These are phyloP conservation scores for Pristionchus pacificus DNA, from an alignment of 1,140 invertebrate species.

Conservation along the genomic window DNA sequence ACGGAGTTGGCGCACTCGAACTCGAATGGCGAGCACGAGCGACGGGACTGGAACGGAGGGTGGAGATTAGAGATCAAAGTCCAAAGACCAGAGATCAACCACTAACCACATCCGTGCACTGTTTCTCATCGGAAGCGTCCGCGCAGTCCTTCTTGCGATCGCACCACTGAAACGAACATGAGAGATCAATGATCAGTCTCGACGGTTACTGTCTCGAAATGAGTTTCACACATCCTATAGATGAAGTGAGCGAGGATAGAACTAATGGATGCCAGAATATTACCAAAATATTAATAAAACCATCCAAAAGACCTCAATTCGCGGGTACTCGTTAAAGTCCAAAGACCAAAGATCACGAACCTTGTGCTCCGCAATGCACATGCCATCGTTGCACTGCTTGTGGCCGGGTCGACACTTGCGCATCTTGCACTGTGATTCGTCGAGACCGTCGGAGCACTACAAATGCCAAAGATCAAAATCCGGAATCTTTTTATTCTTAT, in stretches of 20 bases:
- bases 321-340: too few relatives aligned
- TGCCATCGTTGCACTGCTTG: constrained; percentile 51
- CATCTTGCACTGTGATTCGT: constrained; percentile 51
- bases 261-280: too few relatives aligned
- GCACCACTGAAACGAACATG: constrained; percentile 15
- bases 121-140: constrained; percentile 52
- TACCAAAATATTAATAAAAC: too few relatives aligned
- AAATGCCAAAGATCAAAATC: too few relatives aligned
- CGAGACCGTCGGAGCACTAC: constrained; percentile 32
- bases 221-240: constrained; percentile 37
- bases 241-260: too few relatives aligned
- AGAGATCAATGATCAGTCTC: constrained; percentile 10
- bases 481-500: too few relatives aligned
- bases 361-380: constrained; percentile 51
- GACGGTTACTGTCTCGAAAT: constrained; percentile 7
- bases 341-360: too few relatives aligned
- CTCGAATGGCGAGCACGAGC: constrained; percentile 47
- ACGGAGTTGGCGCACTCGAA: constrained; percentile 54
- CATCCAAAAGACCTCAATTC: too few relatives aligned
- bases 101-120: constrained; percentile 39
- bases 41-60: constrained; percentile 30
- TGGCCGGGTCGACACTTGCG: constrained; percentile 43
- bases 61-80: constrained; percentile 3
- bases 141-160: constrained; percentile 44
- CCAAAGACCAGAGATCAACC: neutral